Base-by-base conservation (phyloP, 2,113 vertebrate genomes). In the Madoqua kirkii region DNA sequence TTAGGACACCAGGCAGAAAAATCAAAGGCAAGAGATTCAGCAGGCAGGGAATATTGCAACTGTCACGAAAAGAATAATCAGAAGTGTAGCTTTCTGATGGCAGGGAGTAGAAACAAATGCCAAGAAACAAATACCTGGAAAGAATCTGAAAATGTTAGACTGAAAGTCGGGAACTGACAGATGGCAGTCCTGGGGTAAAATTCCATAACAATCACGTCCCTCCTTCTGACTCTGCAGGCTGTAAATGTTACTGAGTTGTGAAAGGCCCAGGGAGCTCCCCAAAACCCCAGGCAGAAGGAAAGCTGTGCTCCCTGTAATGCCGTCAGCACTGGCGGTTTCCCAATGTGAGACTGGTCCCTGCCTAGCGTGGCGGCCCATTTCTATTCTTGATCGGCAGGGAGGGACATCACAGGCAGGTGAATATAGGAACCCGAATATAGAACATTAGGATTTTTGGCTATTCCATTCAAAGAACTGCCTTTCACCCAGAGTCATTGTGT, bases 1-100 rank as follows among this genome's bases (percentile, higher is more conserved):
- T 92, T 95, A 97, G 91, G 62, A 91, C 79, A 25, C 45, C 7
- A 60, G 40, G 87, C 55, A 81, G 86, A 54, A 94, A 86, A 95
- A 87, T 59, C 96, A 96, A 85, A 97, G 87, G 71, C 45, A 33
- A 81, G 89, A 89, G 91, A 91, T 87, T 94, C 60, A 76, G 83
- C 89, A 87, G 91, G 94, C 31, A 67, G 84, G 78, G 93, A 91
- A 85, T 62, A 94, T 1, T 71, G 78, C 54, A 83, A 89, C 62
- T 71, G 40, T 67, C 93, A 84, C 43, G 29, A 82, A 67, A 83
- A 50, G 85, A 85, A 76, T 71, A 15, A 71, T 85, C 87, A 83
- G n/a, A 92, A 90, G 79, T 7, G 21, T 13, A 54, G 84, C 27
- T 59, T 71, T 92, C 81, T 45, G 54, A 60, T 55, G n/a, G 59